phyloP scores from a whole-genome alignment of 2,888 invertebrate species.

The Falcaria lacertinaria region DNA sequence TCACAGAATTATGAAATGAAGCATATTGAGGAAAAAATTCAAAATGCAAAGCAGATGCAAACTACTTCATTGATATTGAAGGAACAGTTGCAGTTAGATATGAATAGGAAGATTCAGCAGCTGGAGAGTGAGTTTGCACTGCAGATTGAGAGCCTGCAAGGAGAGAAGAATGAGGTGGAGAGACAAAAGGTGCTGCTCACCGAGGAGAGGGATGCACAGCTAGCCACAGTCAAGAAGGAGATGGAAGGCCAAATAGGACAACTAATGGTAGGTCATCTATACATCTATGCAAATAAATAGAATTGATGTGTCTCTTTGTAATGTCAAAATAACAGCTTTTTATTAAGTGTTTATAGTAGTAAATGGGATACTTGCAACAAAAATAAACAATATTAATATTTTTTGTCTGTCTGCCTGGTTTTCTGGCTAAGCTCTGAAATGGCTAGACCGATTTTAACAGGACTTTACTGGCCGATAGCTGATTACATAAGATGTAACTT shows the following conservation, averaged over 20 bases:
- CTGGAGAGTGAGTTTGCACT: constrained; percentile 59
- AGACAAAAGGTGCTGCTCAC: constrained; percentile 61
- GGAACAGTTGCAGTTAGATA: constrained; percentile 59
- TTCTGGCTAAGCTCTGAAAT: too few species aligned
- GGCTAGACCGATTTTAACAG: too few species aligned
- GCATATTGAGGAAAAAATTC: constrained; percentile 63
- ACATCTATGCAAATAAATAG: too few species aligned
- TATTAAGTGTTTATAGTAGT: too few species aligned
- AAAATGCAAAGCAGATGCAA: constrained; percentile 61
- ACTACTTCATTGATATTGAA: constrained; percentile 57
- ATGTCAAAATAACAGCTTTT: too few species aligned
- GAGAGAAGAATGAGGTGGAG: constrained; percentile 70
- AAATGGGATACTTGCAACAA: too few species aligned
- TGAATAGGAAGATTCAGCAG: constrained; percentile 65
- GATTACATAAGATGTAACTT: too few species aligned
- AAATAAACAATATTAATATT: too few species aligned
- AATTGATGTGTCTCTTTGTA: too few species aligned
- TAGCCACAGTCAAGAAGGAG: constrained; percentile 43
- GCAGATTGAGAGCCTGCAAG: constrained; percentile 68
- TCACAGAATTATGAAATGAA: constrained; percentile 63
- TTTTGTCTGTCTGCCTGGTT: too few species aligned
- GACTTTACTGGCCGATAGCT: too few species aligned
- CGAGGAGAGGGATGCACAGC: constrained; percentile 61
- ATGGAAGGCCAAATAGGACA: constrained; percentile 58
- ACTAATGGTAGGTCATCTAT: constrained; percentile 44